Evolutionary conservation across 2,888 invertebrate species (phyloP).

Genomic region (Cosmia pyralina): DNA sequence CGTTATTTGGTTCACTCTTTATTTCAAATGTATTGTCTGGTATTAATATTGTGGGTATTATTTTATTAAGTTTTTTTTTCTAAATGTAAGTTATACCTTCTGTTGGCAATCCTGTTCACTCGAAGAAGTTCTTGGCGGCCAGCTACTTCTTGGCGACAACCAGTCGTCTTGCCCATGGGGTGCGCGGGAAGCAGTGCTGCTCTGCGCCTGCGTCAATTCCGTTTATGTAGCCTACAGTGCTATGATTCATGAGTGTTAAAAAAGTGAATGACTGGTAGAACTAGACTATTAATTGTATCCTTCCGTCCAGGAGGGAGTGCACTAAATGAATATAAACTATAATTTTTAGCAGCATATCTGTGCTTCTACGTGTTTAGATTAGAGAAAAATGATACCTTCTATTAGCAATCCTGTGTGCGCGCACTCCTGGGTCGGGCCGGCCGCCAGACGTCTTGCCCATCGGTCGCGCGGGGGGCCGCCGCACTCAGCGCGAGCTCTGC

Average conservation of each 20-base stretch:
- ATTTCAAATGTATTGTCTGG: conserved; percentile 17
- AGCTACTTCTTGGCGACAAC: conserved; percentile 81
- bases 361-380: neutral
- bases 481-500: conserved; percentile 72
- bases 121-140: conserved; percentile 84
- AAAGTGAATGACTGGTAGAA: neutral
- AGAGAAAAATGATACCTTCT: conserved; percentile 74
- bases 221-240: conserved; percentile 38
- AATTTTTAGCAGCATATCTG: neutral
- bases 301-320: neutral
- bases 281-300: neutral
- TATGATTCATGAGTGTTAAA: neutral
- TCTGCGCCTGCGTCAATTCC: conserved; percentile 56
- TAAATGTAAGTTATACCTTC: conserved; percentile 74
- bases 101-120: conserved; percentile 81
- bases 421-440: conserved; percentile 83
- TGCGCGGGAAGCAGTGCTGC: conserved; percentile 75
- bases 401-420: conserved; percentile 82
- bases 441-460: conserved; percentile 89
- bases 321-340: neutral
- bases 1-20: conserved; percentile 41
- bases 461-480: conserved; percentile 76
- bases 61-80: neutral
- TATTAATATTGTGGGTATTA: neutral
- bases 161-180: conserved; percentile 89